Percentiles rank a stretch among this genome's conserved stretches.
Evolutionary conservation across 2,888 invertebrate genomes (phyloP).

Genomic region (Apocheima hispidaria): DNA sequence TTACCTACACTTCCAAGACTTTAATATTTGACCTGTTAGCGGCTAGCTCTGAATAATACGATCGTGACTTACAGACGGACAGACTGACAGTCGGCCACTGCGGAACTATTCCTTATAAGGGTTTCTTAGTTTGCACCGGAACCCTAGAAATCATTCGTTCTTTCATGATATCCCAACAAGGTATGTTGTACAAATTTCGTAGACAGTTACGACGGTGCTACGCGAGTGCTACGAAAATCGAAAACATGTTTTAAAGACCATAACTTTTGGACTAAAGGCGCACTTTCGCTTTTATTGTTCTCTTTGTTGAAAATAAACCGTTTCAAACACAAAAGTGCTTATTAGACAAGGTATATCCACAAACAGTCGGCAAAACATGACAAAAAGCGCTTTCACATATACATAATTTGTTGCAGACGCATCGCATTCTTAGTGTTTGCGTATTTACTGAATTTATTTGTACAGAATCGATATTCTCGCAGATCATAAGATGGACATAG

Average conservation of each 20-base stretch:
- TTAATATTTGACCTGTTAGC: too few species aligned
- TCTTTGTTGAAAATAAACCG: conserved; percentile 28
- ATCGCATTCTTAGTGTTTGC: conserved; percentile 65
- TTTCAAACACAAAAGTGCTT: conserved; percentile 29
- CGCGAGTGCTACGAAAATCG: conserved; percentile 63
- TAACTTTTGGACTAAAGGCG: conserved; percentile 19
- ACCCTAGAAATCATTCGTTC: neutral
- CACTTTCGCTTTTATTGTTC: conserved; percentile 24
- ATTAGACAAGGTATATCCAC: conserved; percentile 39
- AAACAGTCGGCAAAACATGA: conserved; percentile 35
- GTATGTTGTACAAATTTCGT: conserved; percentile 31
- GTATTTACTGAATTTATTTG: conserved; percentile 67
- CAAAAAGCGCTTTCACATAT: conserved; percentile 32
- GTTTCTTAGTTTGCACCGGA: too few species aligned
- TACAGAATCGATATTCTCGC: conserved; percentile 67
- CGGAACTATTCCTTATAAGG: too few species aligned
- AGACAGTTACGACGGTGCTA: conserved; percentile 46
- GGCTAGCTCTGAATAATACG: too few species aligned
- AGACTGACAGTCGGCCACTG: too few species aligned
- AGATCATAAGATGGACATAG: conserved; percentile 25
- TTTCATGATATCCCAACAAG: neutral
- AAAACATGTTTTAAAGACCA: conserved; percentile 16
- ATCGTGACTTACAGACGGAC: too few species aligned
- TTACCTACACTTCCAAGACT: too few species aligned
- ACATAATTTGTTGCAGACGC: conserved; percentile 57